Evolutionary conservation across 1,140 invertebrate genomes (phyloP).

Genomic region (Rhagoletis pomonella): DNA sequence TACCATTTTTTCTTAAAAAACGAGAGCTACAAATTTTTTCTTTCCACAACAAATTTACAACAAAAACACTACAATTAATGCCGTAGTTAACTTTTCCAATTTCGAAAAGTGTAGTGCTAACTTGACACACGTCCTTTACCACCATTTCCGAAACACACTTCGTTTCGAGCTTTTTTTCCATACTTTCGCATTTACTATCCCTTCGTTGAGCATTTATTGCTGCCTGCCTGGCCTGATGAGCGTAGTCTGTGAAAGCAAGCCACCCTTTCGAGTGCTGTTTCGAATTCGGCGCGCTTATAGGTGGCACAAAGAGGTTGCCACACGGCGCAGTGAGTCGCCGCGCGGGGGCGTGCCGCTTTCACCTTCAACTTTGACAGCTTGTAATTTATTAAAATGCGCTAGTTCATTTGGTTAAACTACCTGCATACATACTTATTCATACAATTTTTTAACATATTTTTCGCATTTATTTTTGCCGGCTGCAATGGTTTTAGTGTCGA

Average conservation of each 20-base stretch:
- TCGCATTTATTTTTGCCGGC: slow-evolving; percentile 43
- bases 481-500: slow-evolving; percentile 14
- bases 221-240: no score
- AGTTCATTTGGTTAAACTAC: not conserved
- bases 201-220: not conserved
- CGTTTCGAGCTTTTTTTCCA: not conserved
- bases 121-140: no score
- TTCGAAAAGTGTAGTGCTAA: no score
- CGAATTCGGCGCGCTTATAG: not conserved
- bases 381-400: slow-evolving; percentile 45
- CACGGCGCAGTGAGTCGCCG: not conserved
- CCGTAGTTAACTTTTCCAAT: no score
- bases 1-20: no score
- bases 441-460: slow-evolving; percentile 37
- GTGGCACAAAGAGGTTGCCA: slow-evolving; percentile 15
- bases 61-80: no score
- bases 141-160: slow-evolving; percentile 45
- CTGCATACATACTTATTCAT: not conserved
- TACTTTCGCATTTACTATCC: slow-evolving; percentile 22
- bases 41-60: no score
- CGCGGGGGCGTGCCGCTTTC: slow-evolving; percentile 41
- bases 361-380: slow-evolving; percentile 49
- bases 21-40: no score
- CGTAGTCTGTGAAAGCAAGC: not conserved
- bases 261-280: no score